A percentile compares a stretch with the other conserved stretches of the same genome.
phyloP scores from a whole-genome alignment of 2,113 vertebrate species.

The Tachysurus vachellii region DNA sequence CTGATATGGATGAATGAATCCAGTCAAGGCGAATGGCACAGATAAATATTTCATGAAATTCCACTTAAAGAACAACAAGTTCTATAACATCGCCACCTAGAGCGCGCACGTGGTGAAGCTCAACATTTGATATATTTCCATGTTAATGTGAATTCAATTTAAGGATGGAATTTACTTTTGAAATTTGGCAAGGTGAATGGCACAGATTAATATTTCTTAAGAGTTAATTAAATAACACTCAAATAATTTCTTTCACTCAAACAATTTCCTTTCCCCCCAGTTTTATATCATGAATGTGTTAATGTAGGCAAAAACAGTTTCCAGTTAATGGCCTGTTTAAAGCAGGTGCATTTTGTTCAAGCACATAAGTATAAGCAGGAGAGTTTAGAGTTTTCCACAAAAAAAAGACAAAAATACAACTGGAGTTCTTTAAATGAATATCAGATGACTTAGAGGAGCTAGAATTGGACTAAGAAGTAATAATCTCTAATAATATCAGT shows the following conservation, averaged over 20 bases:
- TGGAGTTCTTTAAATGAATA: background rate
- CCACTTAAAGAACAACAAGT: background rate
- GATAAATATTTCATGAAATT: slow-evolving; percentile 7
- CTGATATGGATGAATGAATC: slow-evolving; percentile 23
- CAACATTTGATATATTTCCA: no score
- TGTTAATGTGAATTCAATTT: no score
- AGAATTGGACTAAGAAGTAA: background rate
- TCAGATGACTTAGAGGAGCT: background rate
- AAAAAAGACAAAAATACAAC: background rate
- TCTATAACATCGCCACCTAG: no score
- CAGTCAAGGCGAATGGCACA: background rate
- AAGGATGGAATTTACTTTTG: no score
- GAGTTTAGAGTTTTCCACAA: background rate
- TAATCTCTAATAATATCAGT: no score
- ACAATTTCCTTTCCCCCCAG: background rate
- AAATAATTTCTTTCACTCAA: background rate
- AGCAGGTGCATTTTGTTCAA: background rate
- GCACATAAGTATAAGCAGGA: background rate
- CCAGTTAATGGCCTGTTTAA: background rate
- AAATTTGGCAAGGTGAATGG: background rate
- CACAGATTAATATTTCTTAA: background rate
- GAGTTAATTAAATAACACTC: background rate
- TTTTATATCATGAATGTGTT: background rate
- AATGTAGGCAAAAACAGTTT: background rate
- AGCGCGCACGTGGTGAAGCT: no score